These are phyloP conservation scores for Galaxias olidus DNA, from an alignment of 2,797 vertebrate species.

Conservation along the genomic window DNA sequence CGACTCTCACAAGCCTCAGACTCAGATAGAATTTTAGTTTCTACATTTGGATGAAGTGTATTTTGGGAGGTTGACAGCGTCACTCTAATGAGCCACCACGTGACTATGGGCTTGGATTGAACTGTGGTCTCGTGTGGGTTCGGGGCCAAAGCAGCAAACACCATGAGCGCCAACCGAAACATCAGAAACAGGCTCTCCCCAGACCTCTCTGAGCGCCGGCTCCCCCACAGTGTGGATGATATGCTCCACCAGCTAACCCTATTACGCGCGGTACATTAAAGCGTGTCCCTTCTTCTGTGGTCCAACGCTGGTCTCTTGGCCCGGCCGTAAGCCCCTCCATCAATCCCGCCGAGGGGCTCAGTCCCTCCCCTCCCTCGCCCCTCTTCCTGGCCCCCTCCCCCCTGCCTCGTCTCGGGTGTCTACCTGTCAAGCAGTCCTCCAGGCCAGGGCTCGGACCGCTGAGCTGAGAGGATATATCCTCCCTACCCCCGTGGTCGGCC, in stretches of 20 bases:
- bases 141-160: no score
- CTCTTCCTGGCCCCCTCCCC: conserved; percentile 49
- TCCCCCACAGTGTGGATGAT: no score
- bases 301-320: not conserved
- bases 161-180: no score
- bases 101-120: no score
- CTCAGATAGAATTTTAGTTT: not conserved
- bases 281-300: not conserved
- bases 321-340: conserved; percentile 11
- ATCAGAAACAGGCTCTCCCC: no score
- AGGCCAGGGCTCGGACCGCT: conserved; percentile 31
- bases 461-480: conserved; percentile 34
- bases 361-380: conserved; percentile 30
- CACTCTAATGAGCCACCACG: no score
- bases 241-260: no score
- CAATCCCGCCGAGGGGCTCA: conserved; percentile 32
- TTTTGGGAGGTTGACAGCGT: no score
- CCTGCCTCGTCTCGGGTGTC: conserved; percentile 30
- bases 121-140: no score
- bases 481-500: conserved; percentile 4
- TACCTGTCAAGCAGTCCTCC: conserved; percentile 31
- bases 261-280: not conserved
- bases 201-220: no score
- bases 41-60: no score
- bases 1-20: conserved; percentile 36